Conservation (phyloP, 2,888 invertebrate genomes). For the Penaeus monodon region DNA sequence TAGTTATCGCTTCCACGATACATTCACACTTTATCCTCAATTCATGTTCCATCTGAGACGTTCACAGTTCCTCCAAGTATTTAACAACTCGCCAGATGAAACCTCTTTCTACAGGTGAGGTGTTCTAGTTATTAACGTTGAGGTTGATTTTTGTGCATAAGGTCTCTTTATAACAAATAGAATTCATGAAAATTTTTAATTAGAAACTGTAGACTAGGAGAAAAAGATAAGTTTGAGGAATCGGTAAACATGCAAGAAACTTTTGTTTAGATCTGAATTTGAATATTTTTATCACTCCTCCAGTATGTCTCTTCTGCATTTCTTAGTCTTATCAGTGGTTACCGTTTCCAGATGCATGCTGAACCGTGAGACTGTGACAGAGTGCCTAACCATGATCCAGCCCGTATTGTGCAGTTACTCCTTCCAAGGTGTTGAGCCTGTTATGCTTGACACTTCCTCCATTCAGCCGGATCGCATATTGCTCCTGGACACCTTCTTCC, state of each 20-base stretch:
- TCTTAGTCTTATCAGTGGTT: no score
- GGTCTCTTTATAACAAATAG: no score
- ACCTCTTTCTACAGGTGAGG: slow-evolving; percentile 93
- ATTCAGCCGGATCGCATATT: slow-evolving; percentile 97
- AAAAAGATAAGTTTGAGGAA: no score
- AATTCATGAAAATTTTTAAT: no score
- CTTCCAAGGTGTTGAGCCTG: slow-evolving; percentile 97
- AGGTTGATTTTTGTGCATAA: not conserved
- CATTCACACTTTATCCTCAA: slow-evolving; percentile 98
- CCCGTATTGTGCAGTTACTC: slow-evolving; percentile 98
- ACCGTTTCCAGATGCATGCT: slow-evolving; percentile 84
- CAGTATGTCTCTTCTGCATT: no score
- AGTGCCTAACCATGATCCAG: slow-evolving; percentile 99
- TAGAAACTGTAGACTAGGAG: no score
- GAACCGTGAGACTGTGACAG: slow-evolving; percentile 96
- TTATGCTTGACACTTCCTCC: slow-evolving; percentile 95
- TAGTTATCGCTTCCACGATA: slow-evolving; percentile 94
- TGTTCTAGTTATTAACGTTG: not conserved
- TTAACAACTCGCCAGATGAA: slow-evolving; percentile 99
- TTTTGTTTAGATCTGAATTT: no score
- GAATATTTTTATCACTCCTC: no score
- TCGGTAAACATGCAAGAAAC: no score
- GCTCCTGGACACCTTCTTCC: slow-evolving; percentile 99
- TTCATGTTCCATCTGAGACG: slow-evolving; percentile 99
- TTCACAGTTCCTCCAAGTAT: slow-evolving; percentile 98